These are phyloP conservation scores for Lysiphlebus fabarum DNA, from an alignment of 1,140 invertebrate genomes.

Conservation along the genomic window DNA sequence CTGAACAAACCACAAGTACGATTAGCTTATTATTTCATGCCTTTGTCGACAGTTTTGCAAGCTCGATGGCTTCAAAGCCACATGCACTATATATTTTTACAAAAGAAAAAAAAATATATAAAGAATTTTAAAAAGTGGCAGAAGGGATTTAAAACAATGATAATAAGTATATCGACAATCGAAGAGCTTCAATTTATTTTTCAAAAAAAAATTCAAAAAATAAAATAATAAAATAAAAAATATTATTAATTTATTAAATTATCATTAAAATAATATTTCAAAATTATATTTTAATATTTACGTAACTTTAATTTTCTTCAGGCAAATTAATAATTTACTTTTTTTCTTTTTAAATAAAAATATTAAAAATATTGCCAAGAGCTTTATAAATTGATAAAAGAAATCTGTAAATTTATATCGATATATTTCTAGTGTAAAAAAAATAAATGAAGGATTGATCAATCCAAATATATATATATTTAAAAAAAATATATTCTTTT, in stretches of 20 bases:
- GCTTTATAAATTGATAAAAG: constrained; percentile 15
- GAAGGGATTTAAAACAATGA: too few species aligned
- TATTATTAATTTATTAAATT: constrained; percentile 19
- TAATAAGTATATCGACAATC: constrained; percentile 9
- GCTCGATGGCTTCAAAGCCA: constrained; percentile 1
- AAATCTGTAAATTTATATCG: constrained; percentile 2
- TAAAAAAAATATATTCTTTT: too few species aligned
- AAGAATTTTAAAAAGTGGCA: too few species aligned
- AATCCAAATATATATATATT: too few species aligned
- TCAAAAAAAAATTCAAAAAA: not conserved
- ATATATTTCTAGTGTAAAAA: not conserved
- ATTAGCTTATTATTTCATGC: constrained; percentile 43
- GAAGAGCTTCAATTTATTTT: constrained; percentile 23
- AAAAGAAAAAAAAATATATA: constrained; percentile 9
- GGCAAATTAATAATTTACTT: constrained; percentile 9
- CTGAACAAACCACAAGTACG: constrained; percentile 35
- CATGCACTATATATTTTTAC: not conserved
- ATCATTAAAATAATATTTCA: constrained; percentile 29
- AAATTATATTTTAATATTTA: constrained; percentile 8
- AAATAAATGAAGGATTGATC: too few species aligned
- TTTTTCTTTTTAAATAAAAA: not conserved
- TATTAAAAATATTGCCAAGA: constrained; percentile 13
- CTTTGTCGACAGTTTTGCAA: constrained; percentile 37
- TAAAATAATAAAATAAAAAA: constrained; percentile 1
- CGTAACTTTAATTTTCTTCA: too few species aligned